Conservation (phyloP, 2,888 invertebrate genomes). For the Macaria liturata region DNA sequence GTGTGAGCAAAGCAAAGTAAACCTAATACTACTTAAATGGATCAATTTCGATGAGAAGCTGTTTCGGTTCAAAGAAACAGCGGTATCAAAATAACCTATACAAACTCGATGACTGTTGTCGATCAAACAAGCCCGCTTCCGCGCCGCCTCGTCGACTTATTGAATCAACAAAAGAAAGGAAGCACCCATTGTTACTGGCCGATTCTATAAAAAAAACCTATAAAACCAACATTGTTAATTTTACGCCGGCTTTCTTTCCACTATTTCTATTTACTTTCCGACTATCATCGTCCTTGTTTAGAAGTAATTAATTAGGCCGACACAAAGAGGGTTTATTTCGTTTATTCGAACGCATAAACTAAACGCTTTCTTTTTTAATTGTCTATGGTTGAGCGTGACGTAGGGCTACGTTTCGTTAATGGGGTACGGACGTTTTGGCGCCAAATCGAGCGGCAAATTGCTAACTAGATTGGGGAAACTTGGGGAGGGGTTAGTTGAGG, state of each 20-base stretch:
- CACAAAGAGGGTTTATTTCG: constrained; percentile 60
- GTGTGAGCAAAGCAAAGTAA: no score
- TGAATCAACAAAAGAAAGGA: constrained; percentile 60
- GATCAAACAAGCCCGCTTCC: constrained; percentile 36
- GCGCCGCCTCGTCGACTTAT: constrained; percentile 43
- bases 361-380: constrained; percentile 65
- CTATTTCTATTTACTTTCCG: constrained; percentile 81
- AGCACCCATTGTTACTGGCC: constrained; percentile 53
- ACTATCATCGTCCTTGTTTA: constrained; percentile 81
- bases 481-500: constrained; percentile 31
- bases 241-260: constrained; percentile 64
- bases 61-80: no score
- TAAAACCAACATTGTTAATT: constrained; percentile 73
- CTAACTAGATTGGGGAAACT: constrained; percentile 53
- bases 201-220: constrained; percentile 50
- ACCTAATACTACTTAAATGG: no score
- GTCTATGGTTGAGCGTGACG: constrained; percentile 65
- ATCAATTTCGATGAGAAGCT: no score
- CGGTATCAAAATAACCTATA: constrained; percentile 19
- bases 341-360: constrained; percentile 48
- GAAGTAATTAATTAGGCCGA: constrained; percentile 76
- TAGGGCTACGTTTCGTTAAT: constrained; percentile 51
- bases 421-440: constrained; percentile 64
- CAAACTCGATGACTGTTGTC: constrained; percentile 31
- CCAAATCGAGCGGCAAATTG: constrained; percentile 81